phyloP scores from a whole-genome alignment of 2,888 invertebrate genomes.

The Aleiodes alternator region DNA sequence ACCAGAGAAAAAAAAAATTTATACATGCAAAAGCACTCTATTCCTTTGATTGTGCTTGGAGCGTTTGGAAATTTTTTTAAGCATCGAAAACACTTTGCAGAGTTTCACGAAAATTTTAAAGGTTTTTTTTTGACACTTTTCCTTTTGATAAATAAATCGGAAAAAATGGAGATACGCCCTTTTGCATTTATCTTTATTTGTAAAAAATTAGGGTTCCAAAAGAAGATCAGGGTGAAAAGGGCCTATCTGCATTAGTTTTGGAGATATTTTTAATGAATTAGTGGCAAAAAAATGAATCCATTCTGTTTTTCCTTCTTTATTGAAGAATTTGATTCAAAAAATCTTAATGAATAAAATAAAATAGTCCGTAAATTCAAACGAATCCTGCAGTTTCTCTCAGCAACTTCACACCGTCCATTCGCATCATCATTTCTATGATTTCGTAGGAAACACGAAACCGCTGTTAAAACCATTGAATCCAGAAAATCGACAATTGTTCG shows the following conservation, averaged over 20 bases:
- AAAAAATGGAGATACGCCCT: no score
- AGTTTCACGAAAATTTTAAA: not conserved
- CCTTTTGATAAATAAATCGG: no score
- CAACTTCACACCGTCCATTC: not conserved
- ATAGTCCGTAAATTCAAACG: not conserved
- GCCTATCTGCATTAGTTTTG: not conserved
- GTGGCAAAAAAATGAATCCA: no score
- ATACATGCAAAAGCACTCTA: slow-evolving; percentile 54
- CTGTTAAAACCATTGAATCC: slow-evolving; percentile 3
- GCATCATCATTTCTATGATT: slow-evolving; percentile 17
- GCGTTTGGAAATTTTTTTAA: slow-evolving; percentile 3
- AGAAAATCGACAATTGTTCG: slow-evolving; percentile 38
- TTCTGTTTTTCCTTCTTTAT: no score
- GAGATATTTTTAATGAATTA: no score
- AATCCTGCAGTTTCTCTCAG: no score
- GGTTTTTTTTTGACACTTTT: no score
- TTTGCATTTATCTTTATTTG: no score
- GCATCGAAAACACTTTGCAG: slow-evolving; percentile 23
- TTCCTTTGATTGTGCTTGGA: slow-evolving; percentile 6
- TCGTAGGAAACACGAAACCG: not conserved
- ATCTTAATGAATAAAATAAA: not conserved
- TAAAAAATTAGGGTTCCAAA: no score
- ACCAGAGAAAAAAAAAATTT: slow-evolving; percentile 43
- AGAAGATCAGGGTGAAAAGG: no score
- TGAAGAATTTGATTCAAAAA: no score